Evolutionary conservation across 2,888 invertebrate species (phyloP).

Genomic region (Cylindroiulus punctatus): DNA sequence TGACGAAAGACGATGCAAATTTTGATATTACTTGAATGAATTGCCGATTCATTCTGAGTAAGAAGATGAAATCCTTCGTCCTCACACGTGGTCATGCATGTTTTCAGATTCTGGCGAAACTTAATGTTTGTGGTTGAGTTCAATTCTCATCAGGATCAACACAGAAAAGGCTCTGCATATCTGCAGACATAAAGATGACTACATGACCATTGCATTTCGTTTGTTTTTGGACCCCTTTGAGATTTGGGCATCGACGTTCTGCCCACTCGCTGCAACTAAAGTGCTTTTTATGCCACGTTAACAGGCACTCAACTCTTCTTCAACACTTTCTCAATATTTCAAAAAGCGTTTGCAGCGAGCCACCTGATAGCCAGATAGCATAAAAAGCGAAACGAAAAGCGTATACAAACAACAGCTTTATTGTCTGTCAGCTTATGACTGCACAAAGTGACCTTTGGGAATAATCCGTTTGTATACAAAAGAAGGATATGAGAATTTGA

Average conservation of each 20-base stretch:
- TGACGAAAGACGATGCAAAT: too few species aligned
- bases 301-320: slow-evolving; percentile 13
- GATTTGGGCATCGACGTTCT: not conserved
- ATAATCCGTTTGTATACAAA: not conserved
- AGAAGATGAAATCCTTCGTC: not conserved
- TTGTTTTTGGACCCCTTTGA: not conserved
- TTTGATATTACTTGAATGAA: not conserved
- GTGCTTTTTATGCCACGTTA: not conserved
- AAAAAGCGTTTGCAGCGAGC: not conserved
- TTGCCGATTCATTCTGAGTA: not conserved
- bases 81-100: not conserved
- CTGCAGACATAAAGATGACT: not conserved
- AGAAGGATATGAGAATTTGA: not conserved
- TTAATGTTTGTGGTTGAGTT: not conserved
- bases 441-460: slow-evolving; percentile 22
- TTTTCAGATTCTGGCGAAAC: not conserved
- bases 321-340: not conserved
- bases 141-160: not conserved
- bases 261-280: not conserved
- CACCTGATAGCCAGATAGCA: not conserved
- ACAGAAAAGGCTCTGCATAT: too few species aligned
- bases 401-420: slow-evolving; percentile 13
- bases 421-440: slow-evolving; percentile 12
- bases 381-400: not conserved
- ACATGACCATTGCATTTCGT: not conserved